Percentiles rank a stretch among this genome's conserved stretches.
These are phyloP conservation scores for Nomia melanderi DNA, from an alignment of 1,140 invertebrate genomes.

Conservation along the genomic window DNA sequence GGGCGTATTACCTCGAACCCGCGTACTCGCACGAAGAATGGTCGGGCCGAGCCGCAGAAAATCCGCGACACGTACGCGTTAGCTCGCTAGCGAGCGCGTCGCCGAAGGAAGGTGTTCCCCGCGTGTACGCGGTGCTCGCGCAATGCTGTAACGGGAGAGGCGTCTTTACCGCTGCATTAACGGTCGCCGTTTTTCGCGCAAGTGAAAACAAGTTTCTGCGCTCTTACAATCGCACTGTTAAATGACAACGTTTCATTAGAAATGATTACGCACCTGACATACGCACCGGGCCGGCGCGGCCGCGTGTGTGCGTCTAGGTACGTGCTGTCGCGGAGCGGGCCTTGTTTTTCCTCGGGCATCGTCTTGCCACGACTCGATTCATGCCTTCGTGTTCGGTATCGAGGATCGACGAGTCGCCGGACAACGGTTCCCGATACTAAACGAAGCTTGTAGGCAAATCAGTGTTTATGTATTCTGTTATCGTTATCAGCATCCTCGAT, in stretches of 20 bases:
- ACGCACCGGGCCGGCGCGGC: constrained; percentile 7
- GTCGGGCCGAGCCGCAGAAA: constrained; percentile 2
- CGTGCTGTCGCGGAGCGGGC: constrained; percentile 9
- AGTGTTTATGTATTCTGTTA: background rate
- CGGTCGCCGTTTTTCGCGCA: constrained; percentile 80
- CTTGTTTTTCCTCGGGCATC: constrained; percentile 20
- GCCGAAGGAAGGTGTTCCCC: constrained; percentile 64
- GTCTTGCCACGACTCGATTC: constrained; percentile 4
- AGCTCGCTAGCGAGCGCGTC: constrained; percentile 33
- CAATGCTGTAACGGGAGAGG: constrained; percentile 79
- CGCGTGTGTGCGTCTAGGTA: constrained; percentile 11
- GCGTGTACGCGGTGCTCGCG: constrained; percentile 53
- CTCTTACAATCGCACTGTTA: constrained; percentile 76
- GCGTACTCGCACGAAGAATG: background rate
- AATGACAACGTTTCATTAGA: constrained; percentile 79
- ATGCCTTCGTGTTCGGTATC: constrained; percentile 15
- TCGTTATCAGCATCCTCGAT: no score
- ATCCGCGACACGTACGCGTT: constrained; percentile 49
- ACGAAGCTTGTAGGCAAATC: background rate
- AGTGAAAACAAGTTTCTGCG: constrained; percentile 80
- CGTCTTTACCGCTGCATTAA: constrained; percentile 82
- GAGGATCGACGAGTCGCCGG: constrained; percentile 6
- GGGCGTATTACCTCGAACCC: constrained; percentile 17
- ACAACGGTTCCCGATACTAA: background rate
- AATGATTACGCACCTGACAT: constrained; percentile 75